phyloP scores from a whole-genome alignment of 2,888 invertebrate species.

The Clusia tigrina region DNA sequence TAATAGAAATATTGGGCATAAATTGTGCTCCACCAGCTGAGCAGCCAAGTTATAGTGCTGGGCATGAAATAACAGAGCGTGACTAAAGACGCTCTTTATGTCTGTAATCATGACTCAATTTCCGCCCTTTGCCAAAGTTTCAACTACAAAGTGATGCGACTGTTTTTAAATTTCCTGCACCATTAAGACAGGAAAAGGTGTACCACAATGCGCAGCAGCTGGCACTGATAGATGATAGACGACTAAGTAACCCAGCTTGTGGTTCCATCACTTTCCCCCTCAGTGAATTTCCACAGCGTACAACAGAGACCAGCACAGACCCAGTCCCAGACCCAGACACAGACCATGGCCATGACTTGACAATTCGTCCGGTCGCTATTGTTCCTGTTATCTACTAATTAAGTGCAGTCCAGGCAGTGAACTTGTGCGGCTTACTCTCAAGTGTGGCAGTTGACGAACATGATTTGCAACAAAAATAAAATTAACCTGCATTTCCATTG shows the following conservation, averaged over 20 bases:
- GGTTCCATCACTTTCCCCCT: slow-evolving; percentile 5
- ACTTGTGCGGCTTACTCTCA: neutral
- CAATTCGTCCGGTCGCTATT: neutral
- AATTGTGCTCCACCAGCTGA: neutral
- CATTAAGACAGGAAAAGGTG: neutral
- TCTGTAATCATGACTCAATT: slow-evolving; percentile 56
- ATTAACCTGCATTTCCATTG: slow-evolving; percentile 20
- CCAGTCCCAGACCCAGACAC: no score
- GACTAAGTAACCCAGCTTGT: no score
- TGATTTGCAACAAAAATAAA: slow-evolving; percentile 26
- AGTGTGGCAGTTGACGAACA: slow-evolving; percentile 27
- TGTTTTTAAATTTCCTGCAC: neutral
- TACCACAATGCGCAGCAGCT: no score
- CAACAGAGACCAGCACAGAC: no score
- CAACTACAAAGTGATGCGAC: neutral
- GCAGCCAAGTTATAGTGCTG: no score
- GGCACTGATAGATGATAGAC: no score
- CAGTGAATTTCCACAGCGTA: neutral
- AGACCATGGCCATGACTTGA: neutral
- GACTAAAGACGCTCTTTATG: slow-evolving; percentile 54
- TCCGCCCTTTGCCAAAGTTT: slow-evolving; percentile 36
- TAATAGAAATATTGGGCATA: neutral
- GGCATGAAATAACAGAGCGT: slow-evolving; percentile 53
- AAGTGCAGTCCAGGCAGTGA: slow-evolving; percentile 2
- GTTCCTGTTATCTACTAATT: slow-evolving; percentile 9